A percentile compares a stretch with the other conserved stretches of the same genome.
Conservation (phyloP, 2,888 invertebrate genomes). For the Nowickia ferox region DNA sequence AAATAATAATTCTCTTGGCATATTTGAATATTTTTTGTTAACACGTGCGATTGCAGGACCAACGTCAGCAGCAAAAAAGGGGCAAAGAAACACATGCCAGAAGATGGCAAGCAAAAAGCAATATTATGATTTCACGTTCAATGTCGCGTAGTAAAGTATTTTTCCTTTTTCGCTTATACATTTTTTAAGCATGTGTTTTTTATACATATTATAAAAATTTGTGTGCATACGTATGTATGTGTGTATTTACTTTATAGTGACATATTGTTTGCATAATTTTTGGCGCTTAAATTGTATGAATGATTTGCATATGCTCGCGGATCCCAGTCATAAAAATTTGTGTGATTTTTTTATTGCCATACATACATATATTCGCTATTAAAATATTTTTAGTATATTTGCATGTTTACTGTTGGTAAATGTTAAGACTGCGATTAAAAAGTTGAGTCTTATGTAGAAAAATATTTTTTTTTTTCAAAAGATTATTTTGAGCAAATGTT, state of each 20-base stretch:
- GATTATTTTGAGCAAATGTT: too few species aligned
- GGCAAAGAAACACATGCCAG: slow-evolving; percentile 59
- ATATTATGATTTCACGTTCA: slow-evolving; percentile 71
- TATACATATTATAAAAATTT: slow-evolving; percentile 37
- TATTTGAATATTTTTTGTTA: neutral
- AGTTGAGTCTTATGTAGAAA: too few species aligned
- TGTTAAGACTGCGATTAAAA: neutral
- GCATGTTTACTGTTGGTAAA: neutral
- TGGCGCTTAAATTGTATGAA: slow-evolving; percentile 69
- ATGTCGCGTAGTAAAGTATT: slow-evolving; percentile 70
- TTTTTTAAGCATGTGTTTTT: slow-evolving; percentile 69
- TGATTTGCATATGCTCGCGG: slow-evolving; percentile 61
- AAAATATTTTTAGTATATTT: too few species aligned
- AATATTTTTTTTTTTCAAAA: too few species aligned
- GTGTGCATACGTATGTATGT: slow-evolving; percentile 31
- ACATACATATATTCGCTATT: neutral
- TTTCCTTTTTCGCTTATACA: slow-evolving; percentile 60
- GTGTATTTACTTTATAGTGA: slow-evolving; percentile 29
- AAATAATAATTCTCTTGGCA: slow-evolving; percentile 26
- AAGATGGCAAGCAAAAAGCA: slow-evolving; percentile 37
- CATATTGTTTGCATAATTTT: slow-evolving; percentile 73
- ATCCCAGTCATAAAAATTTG: slow-evolving; percentile 6
- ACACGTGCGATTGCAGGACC: slow-evolving; percentile 61
- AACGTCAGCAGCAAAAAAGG: slow-evolving; percentile 13
- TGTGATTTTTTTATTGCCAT: neutral